A percentile compares a stretch with the other conserved stretches of the same genome.
Conservation (phyloP, 2,797 vertebrate genomes). For the Lutjanus campechanus region DNA sequence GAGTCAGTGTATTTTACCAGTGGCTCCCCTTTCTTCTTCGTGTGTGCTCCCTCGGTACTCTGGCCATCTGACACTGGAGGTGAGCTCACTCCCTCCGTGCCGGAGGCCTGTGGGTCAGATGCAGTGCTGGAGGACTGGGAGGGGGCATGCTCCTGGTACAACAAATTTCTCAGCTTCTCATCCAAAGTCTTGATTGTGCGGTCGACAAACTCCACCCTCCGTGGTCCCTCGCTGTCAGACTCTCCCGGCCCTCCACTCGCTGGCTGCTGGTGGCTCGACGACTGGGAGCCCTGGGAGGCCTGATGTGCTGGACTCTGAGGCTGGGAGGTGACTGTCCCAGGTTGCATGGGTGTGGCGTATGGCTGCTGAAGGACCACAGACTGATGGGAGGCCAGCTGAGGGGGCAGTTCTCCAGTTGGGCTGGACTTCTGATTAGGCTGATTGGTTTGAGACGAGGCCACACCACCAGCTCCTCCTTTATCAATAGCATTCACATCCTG, state of each 20-base stretch:
- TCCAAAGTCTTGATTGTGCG: conserved; percentile 96
- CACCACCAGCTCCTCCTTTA: conserved; percentile 46
- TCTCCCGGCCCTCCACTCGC: conserved; percentile 87
- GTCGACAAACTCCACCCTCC: conserved; percentile 93
- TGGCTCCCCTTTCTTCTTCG: conserved; percentile 81
- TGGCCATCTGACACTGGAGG: conserved; percentile 80
- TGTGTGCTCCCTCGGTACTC: conserved; percentile 77
- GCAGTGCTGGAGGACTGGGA: conserved; percentile 70
- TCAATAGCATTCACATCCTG: conserved; percentile 76
- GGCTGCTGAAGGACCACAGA: conserved; percentile 88
- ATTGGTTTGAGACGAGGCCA: conserved; percentile 59
- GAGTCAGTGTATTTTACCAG: conserved; percentile 76
- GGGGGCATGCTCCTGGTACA: conserved; percentile 89
- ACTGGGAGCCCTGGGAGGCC: conserved; percentile 70
- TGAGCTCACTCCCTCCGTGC: conserved; percentile 81
- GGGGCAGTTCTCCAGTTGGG: conserved; percentile 72
- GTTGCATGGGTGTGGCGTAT: conserved; percentile 77
- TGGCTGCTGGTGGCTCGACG: conserved; percentile 79
- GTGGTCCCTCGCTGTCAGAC: conserved; percentile 93
- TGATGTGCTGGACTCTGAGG: conserved; percentile 87
- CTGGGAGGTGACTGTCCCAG: conserved; percentile 81
- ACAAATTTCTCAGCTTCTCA: conserved; percentile 93
- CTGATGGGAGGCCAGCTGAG: conserved; percentile 70
- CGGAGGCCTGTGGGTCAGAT: conserved; percentile 69
- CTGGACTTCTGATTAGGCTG: conserved; percentile 73